Percentiles rank a stretch among this genome's conserved stretches.
These are phyloP conservation scores for Recurvirostra avosetta DNA, from an alignment of 2,113 vertebrate genomes.

Conservation along the genomic window DNA sequence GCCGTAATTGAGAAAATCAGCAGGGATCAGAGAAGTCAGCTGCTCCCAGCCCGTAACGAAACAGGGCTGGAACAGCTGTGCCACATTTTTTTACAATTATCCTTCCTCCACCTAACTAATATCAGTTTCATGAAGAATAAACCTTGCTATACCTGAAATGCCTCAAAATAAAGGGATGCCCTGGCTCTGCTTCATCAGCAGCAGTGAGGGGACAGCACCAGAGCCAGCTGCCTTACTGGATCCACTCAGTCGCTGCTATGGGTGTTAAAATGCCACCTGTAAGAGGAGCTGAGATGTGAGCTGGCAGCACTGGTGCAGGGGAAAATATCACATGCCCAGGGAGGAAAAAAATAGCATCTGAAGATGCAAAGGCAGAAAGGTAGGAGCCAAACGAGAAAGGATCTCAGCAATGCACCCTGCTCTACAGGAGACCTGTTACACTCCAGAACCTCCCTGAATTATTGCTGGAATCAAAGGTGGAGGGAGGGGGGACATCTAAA, in stretches of 20 bases:
- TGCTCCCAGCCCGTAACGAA: conserved; percentile 30
- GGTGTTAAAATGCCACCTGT: background rate
- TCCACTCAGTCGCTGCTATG: background rate
- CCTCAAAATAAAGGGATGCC: background rate
- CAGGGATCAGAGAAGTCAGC: conserved; percentile 47
- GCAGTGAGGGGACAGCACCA: background rate
- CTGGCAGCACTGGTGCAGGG: background rate
- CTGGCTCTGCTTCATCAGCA: background rate
- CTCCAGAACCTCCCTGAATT: background rate
- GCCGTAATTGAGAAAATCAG: conserved; percentile 34
- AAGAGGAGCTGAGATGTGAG: background rate
- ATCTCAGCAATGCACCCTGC: background rate
- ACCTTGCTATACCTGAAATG: conserved; percentile 4
- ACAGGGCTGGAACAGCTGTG: conserved; percentile 54
- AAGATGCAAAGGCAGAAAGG: background rate
- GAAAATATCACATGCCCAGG: background rate
- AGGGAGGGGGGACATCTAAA: background rate
- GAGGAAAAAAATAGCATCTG: background rate
- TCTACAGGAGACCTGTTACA: background rate
- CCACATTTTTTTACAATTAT: conserved; percentile 27
- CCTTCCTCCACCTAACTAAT: conserved; percentile 30
- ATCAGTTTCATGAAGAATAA: background rate
- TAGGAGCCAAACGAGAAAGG: background rate
- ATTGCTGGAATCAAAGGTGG: background rate
- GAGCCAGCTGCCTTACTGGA: background rate